Evolutionary conservation across 2,797 vertebrate species (phyloP).

Genomic region (Sciurus vulgaris): DNA sequence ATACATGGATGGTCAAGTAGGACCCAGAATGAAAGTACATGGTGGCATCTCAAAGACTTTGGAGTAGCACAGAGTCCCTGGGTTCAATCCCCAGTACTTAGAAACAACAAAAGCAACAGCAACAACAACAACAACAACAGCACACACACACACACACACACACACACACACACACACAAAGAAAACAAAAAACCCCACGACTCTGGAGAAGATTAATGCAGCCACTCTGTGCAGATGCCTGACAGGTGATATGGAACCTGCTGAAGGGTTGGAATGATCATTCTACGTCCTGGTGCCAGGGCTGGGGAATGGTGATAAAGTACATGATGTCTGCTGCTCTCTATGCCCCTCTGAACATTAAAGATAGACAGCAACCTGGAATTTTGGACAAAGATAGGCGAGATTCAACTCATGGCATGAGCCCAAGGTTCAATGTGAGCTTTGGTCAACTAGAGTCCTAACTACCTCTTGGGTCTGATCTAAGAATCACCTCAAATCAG

Average conservation of each 20-base stretch:
- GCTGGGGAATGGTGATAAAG: neutral
- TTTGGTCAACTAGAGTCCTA: neutral
- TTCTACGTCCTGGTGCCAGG: neutral
- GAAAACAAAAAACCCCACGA: neutral
- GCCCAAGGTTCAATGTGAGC: neutral
- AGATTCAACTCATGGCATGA: neutral
- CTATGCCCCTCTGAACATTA: fast-evolving
- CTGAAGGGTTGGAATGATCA: neutral
- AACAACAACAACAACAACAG: too few species aligned
- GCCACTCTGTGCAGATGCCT: neutral
- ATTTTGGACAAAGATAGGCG: neutral
- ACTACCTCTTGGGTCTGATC: neutral
- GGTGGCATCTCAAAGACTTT: neutral
- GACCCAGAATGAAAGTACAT: neutral
- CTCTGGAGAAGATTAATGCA: neutral
- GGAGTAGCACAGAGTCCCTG: neutral
- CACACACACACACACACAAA: too few species aligned
- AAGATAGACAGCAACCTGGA: neutral
- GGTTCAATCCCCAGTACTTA: too few species aligned
- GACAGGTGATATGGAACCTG: neutral
- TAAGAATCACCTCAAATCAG: neutral
- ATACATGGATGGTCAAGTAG: neutral
- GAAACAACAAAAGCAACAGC: too few species aligned
- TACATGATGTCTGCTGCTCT: neutral
- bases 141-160: too few species aligned